These are phyloP conservation scores for Nomada fucata DNA, from an alignment of 2,888 invertebrate genomes.

Conservation along the genomic window DNA sequence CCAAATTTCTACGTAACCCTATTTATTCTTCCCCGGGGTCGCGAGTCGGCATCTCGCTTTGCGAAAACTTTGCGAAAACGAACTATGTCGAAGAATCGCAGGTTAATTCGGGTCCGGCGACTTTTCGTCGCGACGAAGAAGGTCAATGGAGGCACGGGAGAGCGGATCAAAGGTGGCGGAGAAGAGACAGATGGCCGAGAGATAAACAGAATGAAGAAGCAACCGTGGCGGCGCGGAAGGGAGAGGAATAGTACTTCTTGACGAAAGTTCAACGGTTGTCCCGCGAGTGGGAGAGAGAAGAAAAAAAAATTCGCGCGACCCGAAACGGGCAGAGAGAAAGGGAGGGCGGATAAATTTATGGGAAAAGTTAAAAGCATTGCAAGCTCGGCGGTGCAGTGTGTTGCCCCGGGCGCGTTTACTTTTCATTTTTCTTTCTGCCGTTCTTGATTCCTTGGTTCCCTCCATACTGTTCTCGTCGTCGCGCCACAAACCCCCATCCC, in stretches of 20 bases:
- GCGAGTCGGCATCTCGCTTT: too few relatives aligned
- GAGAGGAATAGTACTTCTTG: slow-evolving; percentile 71
- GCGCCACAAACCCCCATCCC: background rate
- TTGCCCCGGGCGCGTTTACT: slow-evolving; percentile 70
- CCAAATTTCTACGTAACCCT: slow-evolving; percentile 9
- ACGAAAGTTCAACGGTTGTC: slow-evolving; percentile 79
- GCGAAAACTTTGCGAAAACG: slow-evolving; percentile 26
- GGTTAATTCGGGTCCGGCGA: slow-evolving; percentile 37
- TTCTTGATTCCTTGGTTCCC: slow-evolving; percentile 12
- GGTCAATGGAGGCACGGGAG: slow-evolving; percentile 19
- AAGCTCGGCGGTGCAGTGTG: slow-evolving; percentile 75
- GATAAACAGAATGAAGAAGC: slow-evolving; percentile 44
- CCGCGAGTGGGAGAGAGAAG: slow-evolving; percentile 38
- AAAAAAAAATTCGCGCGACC: too few relatives aligned
- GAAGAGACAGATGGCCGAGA: slow-evolving; percentile 55
- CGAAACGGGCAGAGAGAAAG: slow-evolving; percentile 6
- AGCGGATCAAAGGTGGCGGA: slow-evolving; percentile 1
- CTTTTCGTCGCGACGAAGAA: background rate
- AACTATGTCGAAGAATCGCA: slow-evolving; percentile 36
- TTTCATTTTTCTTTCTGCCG: slow-evolving; percentile 68
- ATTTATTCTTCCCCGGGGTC: slow-evolving; percentile 30
- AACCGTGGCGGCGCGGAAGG: slow-evolving; percentile 34
- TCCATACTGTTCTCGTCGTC: slow-evolving; percentile 26
- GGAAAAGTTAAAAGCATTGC: slow-evolving; percentile 81
- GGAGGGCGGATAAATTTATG: slow-evolving; percentile 81